phyloP scores from a whole-genome alignment of 2,797 vertebrate species.

The Serranus cabrilla region DNA sequence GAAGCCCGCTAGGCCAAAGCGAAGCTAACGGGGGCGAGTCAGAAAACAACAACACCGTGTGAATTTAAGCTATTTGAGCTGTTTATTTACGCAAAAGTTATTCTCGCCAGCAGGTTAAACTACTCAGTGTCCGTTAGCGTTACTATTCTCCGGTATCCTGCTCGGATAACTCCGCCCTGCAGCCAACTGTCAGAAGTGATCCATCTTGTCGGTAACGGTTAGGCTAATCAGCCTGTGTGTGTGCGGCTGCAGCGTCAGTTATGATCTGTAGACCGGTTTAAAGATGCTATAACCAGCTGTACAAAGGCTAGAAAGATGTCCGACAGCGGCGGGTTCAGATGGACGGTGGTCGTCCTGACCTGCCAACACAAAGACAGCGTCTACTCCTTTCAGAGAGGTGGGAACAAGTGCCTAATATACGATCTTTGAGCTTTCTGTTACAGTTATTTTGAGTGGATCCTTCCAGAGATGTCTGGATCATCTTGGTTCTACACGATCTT shows the following conservation, averaged over 20 bases:
- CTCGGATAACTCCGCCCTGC: neutral
- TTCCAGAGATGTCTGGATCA: conserved; percentile 89
- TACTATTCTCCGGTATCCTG: no score
- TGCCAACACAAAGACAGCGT: conserved; percentile 92
- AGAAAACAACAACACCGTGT: neutral
- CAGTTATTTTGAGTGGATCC: conserved; percentile 24
- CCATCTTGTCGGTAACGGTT: neutral
- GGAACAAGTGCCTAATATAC: neutral
- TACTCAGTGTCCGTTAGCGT: neutral
- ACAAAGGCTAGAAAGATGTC: conserved; percentile 35
- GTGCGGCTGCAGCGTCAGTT: neutral
- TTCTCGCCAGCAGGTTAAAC: neutral
- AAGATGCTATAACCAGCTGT: no score
- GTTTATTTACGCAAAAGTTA: accelerated
- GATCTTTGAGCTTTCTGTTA: conserved; percentile 16
- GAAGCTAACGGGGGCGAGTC: no score
- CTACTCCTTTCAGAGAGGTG: conserved; percentile 90
- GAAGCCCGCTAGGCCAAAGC: conserved; percentile 16
- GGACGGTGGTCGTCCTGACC: conserved; percentile 91
- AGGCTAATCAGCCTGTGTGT: no score
- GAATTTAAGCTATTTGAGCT: no score
- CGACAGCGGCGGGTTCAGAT: conserved; percentile 58
- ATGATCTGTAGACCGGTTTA: neutral
- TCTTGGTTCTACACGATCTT: neutral
- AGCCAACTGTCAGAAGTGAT: no score